Conservation (phyloP, 2,113 vertebrate genomes). For the Stegostoma tigrinum region DNA sequence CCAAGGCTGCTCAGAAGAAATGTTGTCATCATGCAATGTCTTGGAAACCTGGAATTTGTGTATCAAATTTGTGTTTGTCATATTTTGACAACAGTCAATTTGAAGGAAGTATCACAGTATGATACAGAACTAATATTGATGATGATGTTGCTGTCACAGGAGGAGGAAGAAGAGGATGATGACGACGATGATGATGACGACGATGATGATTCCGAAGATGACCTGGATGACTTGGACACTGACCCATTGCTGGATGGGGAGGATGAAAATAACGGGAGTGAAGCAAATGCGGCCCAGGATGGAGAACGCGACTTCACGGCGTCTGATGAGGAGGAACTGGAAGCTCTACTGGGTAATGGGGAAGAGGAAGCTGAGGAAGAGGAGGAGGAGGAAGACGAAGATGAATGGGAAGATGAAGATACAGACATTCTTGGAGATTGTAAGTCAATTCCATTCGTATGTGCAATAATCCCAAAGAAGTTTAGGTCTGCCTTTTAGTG, state of each 20-base stretch:
- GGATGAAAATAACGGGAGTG: constrained; percentile 75
- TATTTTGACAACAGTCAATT: not conserved
- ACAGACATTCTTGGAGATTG: constrained; percentile 87
- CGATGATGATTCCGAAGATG: constrained; percentile 85
- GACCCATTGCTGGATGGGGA: constrained; percentile 83
- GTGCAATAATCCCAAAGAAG: not conserved
- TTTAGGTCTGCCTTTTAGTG: not conserved
- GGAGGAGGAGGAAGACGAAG: constrained; percentile 75
- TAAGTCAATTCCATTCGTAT: constrained; percentile 54
- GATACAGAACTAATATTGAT: not conserved
- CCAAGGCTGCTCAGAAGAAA: too few species aligned
- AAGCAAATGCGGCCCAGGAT: constrained; percentile 72
- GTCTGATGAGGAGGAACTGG: constrained; percentile 84
- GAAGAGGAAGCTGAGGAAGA: constrained; percentile 80
- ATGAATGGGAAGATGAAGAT: constrained; percentile 67
- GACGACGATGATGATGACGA: constrained; percentile 87
- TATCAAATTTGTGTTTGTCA: not conserved
- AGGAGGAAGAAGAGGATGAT: constrained; percentile 82
- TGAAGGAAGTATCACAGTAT: not conserved
- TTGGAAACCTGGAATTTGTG: not conserved
- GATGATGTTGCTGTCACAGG: constrained; percentile 50
- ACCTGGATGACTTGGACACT: constrained; percentile 77
- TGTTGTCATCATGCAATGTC: not conserved
- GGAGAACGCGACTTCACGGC: constrained; percentile 85
- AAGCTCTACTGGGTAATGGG: constrained; percentile 79